Evolutionary conservation across 2,113 vertebrate genomes (phyloP), one percentile per base, ranked within the genome.

Genomic region (Gallinago media): DNA sequence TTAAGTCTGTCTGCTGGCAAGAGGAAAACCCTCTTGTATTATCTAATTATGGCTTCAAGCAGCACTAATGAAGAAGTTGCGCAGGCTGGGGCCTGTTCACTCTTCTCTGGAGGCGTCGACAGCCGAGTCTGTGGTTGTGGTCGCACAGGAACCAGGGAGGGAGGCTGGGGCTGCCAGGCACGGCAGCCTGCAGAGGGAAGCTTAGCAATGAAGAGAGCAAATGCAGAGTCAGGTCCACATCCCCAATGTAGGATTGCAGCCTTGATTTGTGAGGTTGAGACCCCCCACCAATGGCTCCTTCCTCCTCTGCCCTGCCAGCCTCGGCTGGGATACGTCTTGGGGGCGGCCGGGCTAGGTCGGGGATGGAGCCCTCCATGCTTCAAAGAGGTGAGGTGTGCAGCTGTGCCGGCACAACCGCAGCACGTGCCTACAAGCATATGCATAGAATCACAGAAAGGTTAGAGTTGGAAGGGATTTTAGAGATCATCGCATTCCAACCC

Each of bases 1-100:
- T 92, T 93, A 92, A 95, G 54, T 85, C 90, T 97, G 96, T 95
- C 96, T 97, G 89, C 96, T 97, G 97, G 97, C 96, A 96, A 94
- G 93, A 96, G 96, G 95, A 94, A 93, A 96, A 89, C 76, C 63
- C 84, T 96, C 96, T 95, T 67, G 34, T 91, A 92, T 97, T 97
- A 88, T 96, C 77, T 96, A 97, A 97, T 97, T 97, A 96, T 40
- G 87, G 85, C 95, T 97, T 89, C 78, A 50, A 95, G 96, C 85
- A 79, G 65, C 71, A 56, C 68, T 96, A 96, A 96, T 92, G 95
- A 97, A 97, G 95, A 96, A 92, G 91, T 72, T 75, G 70, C 2
- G 0, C 97, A 96, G 94, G 97, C 96, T 72, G 79, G 70, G 94
- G 90, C 97, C 96, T 97, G 97, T 96, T 97, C 74, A 68, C 82